A percentile compares a stretch with the other conserved stretches of the same genome.
phyloP scores from a whole-genome alignment of 2,113 vertebrate species.

The Pycnonotus jocosus region DNA sequence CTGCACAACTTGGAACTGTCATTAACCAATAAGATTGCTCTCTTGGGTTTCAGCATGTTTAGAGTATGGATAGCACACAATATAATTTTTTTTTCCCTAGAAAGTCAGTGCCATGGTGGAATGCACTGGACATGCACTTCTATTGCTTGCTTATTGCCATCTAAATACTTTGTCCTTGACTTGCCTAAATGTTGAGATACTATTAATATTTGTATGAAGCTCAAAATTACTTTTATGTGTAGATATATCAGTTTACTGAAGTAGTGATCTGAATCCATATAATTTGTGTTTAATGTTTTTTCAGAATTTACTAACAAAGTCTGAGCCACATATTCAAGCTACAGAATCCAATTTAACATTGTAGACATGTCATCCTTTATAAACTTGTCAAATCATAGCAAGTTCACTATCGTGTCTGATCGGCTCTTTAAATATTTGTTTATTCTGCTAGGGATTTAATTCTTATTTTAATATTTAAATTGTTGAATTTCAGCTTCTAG shows the following conservation, averaged over 20 bases:
- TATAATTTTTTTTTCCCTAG: neutral
- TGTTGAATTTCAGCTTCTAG: neutral
- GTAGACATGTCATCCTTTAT: neutral
- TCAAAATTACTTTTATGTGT: neutral
- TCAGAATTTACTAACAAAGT: neutral
- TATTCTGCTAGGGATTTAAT: neutral
- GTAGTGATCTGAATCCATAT: neutral
- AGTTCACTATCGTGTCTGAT: neutral
- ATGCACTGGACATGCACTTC: neutral
- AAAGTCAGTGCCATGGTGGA: neutral
- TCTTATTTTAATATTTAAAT: neutral
- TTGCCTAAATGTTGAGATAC: neutral
- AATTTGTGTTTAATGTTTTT: neutral
- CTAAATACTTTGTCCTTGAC: neutral
- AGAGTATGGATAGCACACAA: fast-evolving
- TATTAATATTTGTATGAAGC: neutral
- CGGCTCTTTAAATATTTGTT: neutral
- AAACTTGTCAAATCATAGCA: neutral
- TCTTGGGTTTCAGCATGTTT: neutral
- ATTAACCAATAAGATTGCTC: neutral
- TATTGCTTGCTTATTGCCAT: neutral
- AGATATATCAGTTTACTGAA: neutral
- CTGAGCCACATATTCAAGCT: neutral
- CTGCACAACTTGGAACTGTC: neutral
- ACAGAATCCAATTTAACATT: neutral